Conservation (phyloP, 2,113 vertebrate species). For the Tragelaphus imberbis region DNA sequence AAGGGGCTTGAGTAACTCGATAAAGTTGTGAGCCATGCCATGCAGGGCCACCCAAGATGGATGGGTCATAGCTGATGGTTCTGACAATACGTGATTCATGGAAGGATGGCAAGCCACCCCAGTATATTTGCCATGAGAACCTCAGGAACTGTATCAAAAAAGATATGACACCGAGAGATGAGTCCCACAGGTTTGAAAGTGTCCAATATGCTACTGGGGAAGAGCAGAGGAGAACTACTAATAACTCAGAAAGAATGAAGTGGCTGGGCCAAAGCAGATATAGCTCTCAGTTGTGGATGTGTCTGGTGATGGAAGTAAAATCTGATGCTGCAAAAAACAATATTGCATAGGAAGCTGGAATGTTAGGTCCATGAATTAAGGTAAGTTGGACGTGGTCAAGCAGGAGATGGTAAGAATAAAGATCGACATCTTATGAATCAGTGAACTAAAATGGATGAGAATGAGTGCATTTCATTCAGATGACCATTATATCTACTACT, state of each 20-base stretch:
- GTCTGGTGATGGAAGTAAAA: not conserved
- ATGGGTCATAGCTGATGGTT: not conserved
- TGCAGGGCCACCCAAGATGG: not conserved
- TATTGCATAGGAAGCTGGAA: not conserved
- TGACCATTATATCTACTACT: not conserved
- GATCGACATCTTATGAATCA: accelerated
- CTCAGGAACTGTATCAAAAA: not conserved
- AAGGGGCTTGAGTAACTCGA: not conserved
- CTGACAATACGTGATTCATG: not conserved
- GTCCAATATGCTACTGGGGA: not conserved
- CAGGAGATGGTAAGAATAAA: not conserved
- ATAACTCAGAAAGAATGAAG: not conserved
- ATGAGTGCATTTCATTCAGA: not conserved
- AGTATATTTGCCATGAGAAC: not conserved
- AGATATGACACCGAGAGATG: not conserved
- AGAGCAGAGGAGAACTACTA: not conserved
- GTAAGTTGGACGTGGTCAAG: not conserved
- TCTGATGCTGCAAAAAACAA: not conserved
- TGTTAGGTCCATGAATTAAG: not conserved
- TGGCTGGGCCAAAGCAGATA: not conserved
- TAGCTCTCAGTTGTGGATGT: not conserved
- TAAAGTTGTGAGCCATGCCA: not conserved
- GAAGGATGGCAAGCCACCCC: not conserved
- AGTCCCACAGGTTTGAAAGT: not conserved
- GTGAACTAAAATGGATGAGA: not conserved